Base-by-base conservation (phyloP, 2,888 invertebrate species). In the Latrodectus elegans region DNA sequence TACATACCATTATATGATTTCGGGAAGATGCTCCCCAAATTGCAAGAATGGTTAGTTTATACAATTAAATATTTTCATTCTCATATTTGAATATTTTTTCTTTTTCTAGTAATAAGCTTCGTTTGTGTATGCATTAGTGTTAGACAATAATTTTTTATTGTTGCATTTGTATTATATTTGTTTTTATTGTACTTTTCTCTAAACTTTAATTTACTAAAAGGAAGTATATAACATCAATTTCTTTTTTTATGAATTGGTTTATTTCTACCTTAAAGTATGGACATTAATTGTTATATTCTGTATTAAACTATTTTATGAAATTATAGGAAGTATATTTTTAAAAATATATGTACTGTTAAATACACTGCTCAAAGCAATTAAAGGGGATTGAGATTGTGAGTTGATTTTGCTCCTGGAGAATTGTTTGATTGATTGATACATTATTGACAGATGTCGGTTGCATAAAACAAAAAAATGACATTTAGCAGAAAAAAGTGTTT, bases 21-120 rank as follows among this genome's bases (percentile, higher is more conserved):
- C 94, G 55, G 95, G 95, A 82, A 91, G 97, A 82, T 93, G 95
- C 90, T 94, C 95, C 90, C 92, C 94, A 22, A 97, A 97, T 91
- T 97, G 97, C 96, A 94, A 92, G 89, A 95, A 95, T 90, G 95
- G 96, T 96, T 94, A 94, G 95, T 93, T 15, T n/a, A 14, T 60
- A 15, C 14, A 60, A n/a, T 60, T 10, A 0, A 15, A 60, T 60
- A 8, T 9, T 6, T 60, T n/a, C 11, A 15, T 60, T 8, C 14
- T 10, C 60, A 15, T 10, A 60, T 55, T 14, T 55, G 12, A 10
- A 3, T 6, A 55, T 60, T 9, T 60, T 11, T 60, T 60, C 11
- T 11, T 38, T 38, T 38, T 38, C 3, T 38, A 38, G 38, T 38
- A 38, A 38, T 38, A 38, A 38, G 38, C 4, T 38, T 4, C 4